phyloP scores from a whole-genome alignment of 2,888 invertebrate species.

The Drosophila differens region DNA sequence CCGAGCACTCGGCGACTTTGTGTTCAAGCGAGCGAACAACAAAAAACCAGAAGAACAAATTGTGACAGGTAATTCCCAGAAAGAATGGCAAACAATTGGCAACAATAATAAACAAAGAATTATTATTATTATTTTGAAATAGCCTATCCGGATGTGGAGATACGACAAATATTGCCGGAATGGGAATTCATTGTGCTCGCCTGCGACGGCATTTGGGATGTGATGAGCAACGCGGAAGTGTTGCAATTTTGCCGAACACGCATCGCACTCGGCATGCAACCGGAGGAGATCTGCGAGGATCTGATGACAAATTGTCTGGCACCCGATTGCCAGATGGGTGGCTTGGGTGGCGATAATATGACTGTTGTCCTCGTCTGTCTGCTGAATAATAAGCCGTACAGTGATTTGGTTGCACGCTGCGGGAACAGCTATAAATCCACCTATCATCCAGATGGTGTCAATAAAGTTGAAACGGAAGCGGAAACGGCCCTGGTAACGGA shows the following conservation, averaged over 20 bases:
- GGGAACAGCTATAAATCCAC: slow-evolving; percentile 35
- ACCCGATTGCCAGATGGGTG: slow-evolving; percentile 98
- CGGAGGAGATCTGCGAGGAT: slow-evolving; percentile 98
- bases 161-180: slow-evolving; percentile 92
- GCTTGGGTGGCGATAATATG: slow-evolving; percentile 99
- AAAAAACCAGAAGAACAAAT: slow-evolving; percentile 97
- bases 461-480: slow-evolving; percentile 9
- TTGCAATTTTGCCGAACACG: slow-evolving; percentile 94
- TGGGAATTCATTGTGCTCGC: slow-evolving; percentile 99
- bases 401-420: slow-evolving; percentile 83
- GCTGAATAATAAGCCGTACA: slow-evolving; percentile 84
- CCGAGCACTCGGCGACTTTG: slow-evolving; percentile 98
- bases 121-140: slow-evolving; percentile 38
- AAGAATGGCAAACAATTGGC: slow-evolving; percentile 8
- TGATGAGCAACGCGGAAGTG: slow-evolving; percentile 97
- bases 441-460: slow-evolving; percentile 29
- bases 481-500: slow-evolving; percentile 15
- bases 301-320: slow-evolving; percentile 97
- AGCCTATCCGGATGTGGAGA: slow-evolving; percentile 97
- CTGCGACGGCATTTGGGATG: slow-evolving; percentile 99
- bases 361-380: slow-evolving; percentile 96
- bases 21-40: slow-evolving; percentile 94
- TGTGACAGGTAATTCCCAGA: slow-evolving; percentile 92
- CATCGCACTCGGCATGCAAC: slow-evolving; percentile 93
- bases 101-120: slow-evolving; percentile 18